Percentiles rank a stretch among this genome's conserved stretches.
Conservation (phyloP, 2,888 invertebrate genomes). For the Apoda limacodes region DNA sequence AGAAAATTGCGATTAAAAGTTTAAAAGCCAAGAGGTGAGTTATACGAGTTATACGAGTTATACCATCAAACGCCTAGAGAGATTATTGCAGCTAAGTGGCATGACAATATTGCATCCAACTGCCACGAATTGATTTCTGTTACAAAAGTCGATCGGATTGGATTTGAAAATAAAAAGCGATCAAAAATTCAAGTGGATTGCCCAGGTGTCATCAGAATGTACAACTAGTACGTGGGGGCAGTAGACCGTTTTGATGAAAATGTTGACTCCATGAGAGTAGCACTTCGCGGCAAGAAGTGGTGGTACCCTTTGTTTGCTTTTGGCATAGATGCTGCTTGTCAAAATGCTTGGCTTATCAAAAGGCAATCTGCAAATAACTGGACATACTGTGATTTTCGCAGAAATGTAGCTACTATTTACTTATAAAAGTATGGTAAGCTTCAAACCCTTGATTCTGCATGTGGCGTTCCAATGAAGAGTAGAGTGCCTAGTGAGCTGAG, state of each 20-base stretch:
- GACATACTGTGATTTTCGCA: constrained; percentile 8
- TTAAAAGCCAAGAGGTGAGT: constrained; percentile 11
- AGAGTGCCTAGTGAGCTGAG: too few relatives aligned
- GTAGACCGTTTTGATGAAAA: constrained; percentile 14
- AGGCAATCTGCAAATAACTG: constrained; percentile 8
- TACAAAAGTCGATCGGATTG: constrained; percentile 16
- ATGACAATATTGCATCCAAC: constrained; percentile 13
- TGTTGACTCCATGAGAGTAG: constrained; percentile 7
- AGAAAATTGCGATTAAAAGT: constrained; percentile 6
- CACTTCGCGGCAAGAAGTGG: constrained; percentile 6
- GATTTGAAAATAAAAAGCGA: constrained; percentile 10
- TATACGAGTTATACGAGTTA: constrained; percentile 8
- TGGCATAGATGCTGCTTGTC: constrained; percentile 9
- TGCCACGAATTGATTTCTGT: constrained; percentile 12
- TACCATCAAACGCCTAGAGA: constrained; percentile 7
- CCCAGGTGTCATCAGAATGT: constrained; percentile 11
- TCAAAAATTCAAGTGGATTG: constrained; percentile 12
- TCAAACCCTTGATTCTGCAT: too few relatives aligned
- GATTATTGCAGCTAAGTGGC: constrained; percentile 11
- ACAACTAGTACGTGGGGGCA: constrained; percentile 14
- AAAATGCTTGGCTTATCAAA: constrained; percentile 13
- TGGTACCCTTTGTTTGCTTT: constrained; percentile 13
- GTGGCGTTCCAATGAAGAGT: too few relatives aligned
- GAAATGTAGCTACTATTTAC: constrained; percentile 5
- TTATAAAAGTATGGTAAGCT: constrained; percentile 8